Evolutionary conservation across 2,797 vertebrate species (phyloP).

Genomic region (Cossypha dichroa): DNA sequence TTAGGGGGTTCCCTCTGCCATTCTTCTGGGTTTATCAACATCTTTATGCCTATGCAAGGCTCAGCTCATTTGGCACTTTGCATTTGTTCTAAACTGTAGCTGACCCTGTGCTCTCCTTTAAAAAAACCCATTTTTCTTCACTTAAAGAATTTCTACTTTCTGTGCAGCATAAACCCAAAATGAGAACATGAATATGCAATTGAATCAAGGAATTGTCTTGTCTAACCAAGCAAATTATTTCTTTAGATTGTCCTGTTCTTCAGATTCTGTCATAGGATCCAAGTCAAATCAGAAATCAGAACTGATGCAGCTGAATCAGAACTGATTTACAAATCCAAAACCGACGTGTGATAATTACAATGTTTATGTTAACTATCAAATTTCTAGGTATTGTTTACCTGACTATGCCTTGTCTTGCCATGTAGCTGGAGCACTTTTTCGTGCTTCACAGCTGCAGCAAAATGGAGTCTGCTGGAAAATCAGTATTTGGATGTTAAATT

Average conservation of each 20-base stretch:
- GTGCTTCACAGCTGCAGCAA: not conserved
- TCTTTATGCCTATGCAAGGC: accelerated
- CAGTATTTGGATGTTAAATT: not conserved
- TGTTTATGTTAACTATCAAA: not conserved
- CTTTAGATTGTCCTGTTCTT: not conserved
- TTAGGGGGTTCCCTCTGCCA: accelerated
- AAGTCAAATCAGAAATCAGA: not conserved
- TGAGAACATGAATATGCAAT: not conserved
- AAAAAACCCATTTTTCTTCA: not conserved
- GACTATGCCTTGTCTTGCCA: not conserved
- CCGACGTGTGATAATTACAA: not conserved
- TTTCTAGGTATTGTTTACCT: not conserved
- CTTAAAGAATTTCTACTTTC: not conserved
- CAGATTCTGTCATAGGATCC: not conserved
- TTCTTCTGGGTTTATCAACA: not conserved
- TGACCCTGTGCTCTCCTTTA: not conserved
- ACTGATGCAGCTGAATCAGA: not conserved
- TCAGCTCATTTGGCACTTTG: not conserved
- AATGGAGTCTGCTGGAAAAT: not conserved
- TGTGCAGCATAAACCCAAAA: not conserved
- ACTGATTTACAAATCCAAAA: not conserved
- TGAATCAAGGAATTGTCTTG: not conserved
- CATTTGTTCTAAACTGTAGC: not conserved
- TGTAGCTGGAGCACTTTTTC: not conserved
- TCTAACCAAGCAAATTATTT: not conserved